A percentile compares a stretch with the other conserved stretches of the same genome.
phyloP scores from a whole-genome alignment of 2,797 vertebrate species.

The Rhynchonycteris naso region DNA sequence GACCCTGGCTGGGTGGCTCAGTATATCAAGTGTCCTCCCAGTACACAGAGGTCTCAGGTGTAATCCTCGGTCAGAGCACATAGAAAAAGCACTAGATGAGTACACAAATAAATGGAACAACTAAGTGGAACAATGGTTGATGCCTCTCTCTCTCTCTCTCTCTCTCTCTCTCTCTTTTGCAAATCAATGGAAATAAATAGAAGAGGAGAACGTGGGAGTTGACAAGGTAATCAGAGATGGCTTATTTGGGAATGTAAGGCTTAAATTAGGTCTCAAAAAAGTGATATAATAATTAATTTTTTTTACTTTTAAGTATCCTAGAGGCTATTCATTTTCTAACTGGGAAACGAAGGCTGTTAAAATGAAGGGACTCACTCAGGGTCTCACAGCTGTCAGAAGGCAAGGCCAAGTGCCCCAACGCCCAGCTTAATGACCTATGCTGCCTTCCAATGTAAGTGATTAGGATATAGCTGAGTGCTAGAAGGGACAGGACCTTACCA shows the following conservation, averaged over 20 bases:
- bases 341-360: conserved; percentile 19
- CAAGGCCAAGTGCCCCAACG: neutral
- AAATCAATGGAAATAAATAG: neutral
- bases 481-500: neutral
- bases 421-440: neutral
- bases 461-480: neutral
- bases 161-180: too few relatives aligned
- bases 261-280: neutral
- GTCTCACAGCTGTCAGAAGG: neutral
- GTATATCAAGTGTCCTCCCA: too few relatives aligned
- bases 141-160: too few relatives aligned
- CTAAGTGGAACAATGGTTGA: too few relatives aligned
- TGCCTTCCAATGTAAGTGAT: neutral
- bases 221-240: neutral
- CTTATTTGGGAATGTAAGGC: neutral
- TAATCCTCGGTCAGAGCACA: too few relatives aligned
- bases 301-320: conserved; percentile 3
- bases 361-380: neutral
- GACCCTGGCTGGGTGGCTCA: too few relatives aligned
- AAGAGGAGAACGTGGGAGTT: neutral
- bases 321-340: neutral
- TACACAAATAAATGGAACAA: too few relatives aligned
- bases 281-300: neutral
- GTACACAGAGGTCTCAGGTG: too few relatives aligned
- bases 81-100: too few relatives aligned